These are phyloP conservation scores for Bombyx huttoni DNA, from an alignment of 2,888 invertebrate species.

Conservation along the genomic window DNA sequence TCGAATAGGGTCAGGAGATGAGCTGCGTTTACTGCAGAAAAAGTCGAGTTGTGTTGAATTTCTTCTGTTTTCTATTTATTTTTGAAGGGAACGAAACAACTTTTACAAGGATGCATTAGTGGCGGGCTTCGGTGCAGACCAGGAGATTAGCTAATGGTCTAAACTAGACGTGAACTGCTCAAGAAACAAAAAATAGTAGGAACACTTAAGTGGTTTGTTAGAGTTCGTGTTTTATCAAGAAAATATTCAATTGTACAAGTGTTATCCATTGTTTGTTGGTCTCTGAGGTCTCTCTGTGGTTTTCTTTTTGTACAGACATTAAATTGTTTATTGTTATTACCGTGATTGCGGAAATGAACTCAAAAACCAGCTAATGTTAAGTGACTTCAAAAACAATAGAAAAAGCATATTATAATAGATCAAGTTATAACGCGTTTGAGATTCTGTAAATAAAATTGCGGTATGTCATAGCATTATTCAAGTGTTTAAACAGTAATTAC, in stretches of 20 bases:
- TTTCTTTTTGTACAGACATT: too few species aligned
- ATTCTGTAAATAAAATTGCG: too few species aligned
- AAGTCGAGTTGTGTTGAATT: constrained; percentile 7
- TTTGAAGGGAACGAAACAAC: constrained; percentile 19
- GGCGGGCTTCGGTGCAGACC: constrained; percentile 24
- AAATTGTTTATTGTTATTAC: too few species aligned
- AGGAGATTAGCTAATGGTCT: constrained; percentile 40
- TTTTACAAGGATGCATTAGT: constrained; percentile 35
- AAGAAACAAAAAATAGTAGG: constrained; percentile 20
- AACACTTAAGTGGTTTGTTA: constrained; percentile 13
- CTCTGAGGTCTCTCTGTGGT: too few species aligned
- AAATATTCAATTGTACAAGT: constrained; percentile 13
- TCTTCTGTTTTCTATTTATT: background rate
- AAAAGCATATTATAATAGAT: background rate
- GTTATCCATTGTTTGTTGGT: constrained; percentile 5
- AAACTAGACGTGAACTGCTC: constrained; percentile 27
- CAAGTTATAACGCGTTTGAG: too few species aligned
- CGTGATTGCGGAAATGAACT: background rate
- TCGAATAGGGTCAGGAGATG: too few species aligned
- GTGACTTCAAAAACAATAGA: background rate
- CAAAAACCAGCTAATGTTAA: constrained; percentile 1
- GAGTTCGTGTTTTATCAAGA: constrained; percentile 26
- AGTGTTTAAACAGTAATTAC: background rate
- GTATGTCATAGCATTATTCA: background rate
- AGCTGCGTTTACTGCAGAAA: too few species aligned